phyloP scores from a whole-genome alignment of 2,888 invertebrate species.

The Lucinisca nassula region DNA sequence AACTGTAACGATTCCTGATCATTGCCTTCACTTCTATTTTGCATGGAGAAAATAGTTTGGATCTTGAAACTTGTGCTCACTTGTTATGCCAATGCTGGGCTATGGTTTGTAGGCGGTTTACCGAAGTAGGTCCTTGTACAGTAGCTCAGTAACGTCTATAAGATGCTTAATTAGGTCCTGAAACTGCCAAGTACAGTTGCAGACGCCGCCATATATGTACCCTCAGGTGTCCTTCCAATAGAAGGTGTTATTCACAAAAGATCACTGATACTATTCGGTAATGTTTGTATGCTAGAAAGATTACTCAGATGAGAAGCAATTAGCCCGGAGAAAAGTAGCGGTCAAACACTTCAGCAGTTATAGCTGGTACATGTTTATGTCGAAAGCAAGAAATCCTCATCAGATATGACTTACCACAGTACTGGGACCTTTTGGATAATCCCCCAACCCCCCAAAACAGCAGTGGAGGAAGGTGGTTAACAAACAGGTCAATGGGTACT shows the following conservation, averaged over 20 bases:
- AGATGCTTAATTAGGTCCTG: too few species aligned
- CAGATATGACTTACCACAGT: slow-evolving; percentile 14
- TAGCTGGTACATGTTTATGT: slow-evolving; percentile 22
- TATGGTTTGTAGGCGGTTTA: too few species aligned
- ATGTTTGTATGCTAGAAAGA: slow-evolving; percentile 7
- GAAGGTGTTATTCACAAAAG: slow-evolving; percentile 9
- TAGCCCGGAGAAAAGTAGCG: slow-evolving; percentile 14
- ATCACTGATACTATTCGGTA: slow-evolving; percentile 10
- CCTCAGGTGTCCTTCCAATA: too few species aligned
- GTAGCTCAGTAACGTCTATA: too few species aligned
- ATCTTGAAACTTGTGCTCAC: slow-evolving; percentile 8
- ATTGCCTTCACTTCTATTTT: too few species aligned
- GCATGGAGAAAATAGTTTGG: slow-evolving; percentile 16
- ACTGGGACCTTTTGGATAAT: background rate
- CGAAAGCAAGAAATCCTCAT: slow-evolving; percentile 1
- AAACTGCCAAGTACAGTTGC: too few species aligned
- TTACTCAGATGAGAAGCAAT: background rate
- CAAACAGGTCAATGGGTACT: background rate
- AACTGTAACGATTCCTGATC: too few species aligned
- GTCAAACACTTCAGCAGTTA: background rate
- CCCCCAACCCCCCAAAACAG: background rate
- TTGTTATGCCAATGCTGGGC: background rate
- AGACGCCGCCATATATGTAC: too few species aligned
- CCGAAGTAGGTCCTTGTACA: too few species aligned
- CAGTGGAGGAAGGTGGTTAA: background rate